A percentile compares a stretch with the other conserved stretches of the same genome.
Evolutionary conservation across 2,113 vertebrate genomes (phyloP).

Genomic region (Pseudolaguvia tuberculata): DNA sequence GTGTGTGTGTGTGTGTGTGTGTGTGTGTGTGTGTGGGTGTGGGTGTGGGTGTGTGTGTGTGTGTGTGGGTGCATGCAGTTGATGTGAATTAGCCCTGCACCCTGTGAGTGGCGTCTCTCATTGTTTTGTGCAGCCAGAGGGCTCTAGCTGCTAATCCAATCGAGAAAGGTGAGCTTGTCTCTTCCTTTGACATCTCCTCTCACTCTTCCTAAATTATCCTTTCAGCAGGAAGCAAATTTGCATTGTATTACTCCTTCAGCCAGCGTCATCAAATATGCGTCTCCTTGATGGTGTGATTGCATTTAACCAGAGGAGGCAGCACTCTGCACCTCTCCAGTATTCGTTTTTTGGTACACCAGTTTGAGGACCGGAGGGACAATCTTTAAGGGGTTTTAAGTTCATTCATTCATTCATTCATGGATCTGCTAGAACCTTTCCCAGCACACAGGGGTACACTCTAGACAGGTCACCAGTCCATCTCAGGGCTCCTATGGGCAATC

Average conservation of each 20-base stretch:
- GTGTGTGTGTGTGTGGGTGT: conserved; percentile 14
- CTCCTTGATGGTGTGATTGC: conserved; percentile 18
- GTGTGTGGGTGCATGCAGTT: neutral
- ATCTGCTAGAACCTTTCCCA: too few species aligned
- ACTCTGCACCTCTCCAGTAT: conserved; percentile 2
- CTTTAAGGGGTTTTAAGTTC: too few species aligned
- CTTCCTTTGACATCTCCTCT: conserved; percentile 46
- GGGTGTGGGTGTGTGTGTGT: conserved; percentile 8
- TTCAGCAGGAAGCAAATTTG: conserved; percentile 53
- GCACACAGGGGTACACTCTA: too few species aligned
- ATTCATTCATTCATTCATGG: too few species aligned
- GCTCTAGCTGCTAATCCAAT: conserved; percentile 50
- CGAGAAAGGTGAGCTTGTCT: conserved; percentile 54
- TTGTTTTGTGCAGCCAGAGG: conserved; percentile 41
- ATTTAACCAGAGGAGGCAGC: conserved; percentile 31
- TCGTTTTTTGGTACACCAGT: conserved; percentile 20
- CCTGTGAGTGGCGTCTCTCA: conserved; percentile 38
- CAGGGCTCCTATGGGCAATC: too few species aligned
- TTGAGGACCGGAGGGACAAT: too few species aligned
- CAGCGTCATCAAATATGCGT: conserved; percentile 38
- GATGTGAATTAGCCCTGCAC: conserved; percentile 31
- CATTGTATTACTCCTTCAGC: conserved; percentile 50
- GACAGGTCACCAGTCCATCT: too few species aligned
- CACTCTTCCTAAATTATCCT: conserved; percentile 52
- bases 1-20: conserved; percentile 22